Percentiles rank a stretch among this genome's conserved stretches.
Evolutionary conservation across 1,140 invertebrate species (phyloP).

Genomic region (Nymphalis io): DNA sequence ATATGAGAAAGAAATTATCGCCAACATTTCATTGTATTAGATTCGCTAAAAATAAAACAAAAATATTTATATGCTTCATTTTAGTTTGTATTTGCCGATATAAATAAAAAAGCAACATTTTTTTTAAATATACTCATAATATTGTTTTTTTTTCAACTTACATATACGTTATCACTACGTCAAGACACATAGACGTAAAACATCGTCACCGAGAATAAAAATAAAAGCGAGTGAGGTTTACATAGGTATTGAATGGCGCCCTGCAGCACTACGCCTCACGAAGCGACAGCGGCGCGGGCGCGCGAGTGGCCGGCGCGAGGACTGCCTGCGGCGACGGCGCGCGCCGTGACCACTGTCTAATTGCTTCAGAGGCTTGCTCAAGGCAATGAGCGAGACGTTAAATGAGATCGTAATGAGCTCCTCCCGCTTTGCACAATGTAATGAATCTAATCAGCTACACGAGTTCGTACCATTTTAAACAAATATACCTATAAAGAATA

Average conservation of each 20-base stretch:
- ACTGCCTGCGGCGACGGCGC: constrained; percentile 18
- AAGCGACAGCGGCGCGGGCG: not conserved
- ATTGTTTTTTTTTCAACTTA: constrained; percentile 12
- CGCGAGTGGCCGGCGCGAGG: not conserved
- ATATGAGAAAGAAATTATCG: not conserved
- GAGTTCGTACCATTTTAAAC: not conserved
- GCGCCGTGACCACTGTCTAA: constrained; percentile 18
- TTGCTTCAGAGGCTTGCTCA: constrained; percentile 39
- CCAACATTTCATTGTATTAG: no score
- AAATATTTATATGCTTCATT: no score
- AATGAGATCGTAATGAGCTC: constrained; percentile 34
- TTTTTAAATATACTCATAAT: not conserved
- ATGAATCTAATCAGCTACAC: constrained; percentile 13
- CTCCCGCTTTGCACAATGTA: constrained; percentile 28
- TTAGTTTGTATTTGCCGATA: no score
- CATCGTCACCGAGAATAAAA: not conserved
- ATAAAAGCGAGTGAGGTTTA: not conserved
- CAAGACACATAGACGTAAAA: constrained; percentile 32
- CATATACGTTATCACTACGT: constrained; percentile 34
- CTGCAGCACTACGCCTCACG: not conserved
- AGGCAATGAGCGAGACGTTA: constrained; percentile 35
- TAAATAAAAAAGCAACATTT: no score
- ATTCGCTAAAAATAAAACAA: no score
- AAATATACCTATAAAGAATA: no score
- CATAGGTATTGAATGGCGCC: not conserved